A percentile compares a stretch with the other conserved stretches of the same genome.
These are phyloP conservation scores for Acanthosoma haemorrhoidale DNA, from an alignment of 2,888 invertebrate genomes.

Conservation along the genomic window DNA sequence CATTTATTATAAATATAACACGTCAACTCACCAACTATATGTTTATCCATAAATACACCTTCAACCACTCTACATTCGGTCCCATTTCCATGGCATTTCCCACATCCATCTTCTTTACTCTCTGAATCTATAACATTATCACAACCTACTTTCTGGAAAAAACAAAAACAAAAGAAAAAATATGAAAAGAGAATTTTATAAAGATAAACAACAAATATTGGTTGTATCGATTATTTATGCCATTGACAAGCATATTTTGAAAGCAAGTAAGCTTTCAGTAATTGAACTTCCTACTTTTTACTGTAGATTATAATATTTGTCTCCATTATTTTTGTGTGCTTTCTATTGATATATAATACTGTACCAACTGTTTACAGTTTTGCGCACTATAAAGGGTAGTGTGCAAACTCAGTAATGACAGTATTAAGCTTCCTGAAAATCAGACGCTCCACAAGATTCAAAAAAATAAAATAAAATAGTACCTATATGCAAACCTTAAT, in stretches of 20 bases:
- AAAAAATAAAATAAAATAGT: too few species aligned
- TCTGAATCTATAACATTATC: constrained; percentile 60
- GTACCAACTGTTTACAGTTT: too few species aligned
- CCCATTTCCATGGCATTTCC: constrained; percentile 64
- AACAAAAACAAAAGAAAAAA: not conserved
- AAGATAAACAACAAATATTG: not conserved
- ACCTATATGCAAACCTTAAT: too few species aligned
- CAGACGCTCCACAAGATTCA: too few species aligned
- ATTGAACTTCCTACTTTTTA: not conserved
- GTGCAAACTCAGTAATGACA: too few species aligned
- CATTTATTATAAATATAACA: too few species aligned
- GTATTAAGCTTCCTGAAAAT: too few species aligned
- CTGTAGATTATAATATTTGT: not conserved
- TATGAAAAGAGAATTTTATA: not conserved
- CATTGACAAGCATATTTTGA: too few species aligned
- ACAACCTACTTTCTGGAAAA: constrained; percentile 53
- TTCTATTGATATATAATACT: too few species aligned
- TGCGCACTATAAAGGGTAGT: too few species aligned
- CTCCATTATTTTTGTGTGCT: too few species aligned
- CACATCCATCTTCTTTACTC: constrained; percentile 61
- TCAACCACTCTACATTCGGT: constrained; percentile 57
- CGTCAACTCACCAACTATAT: constrained; percentile 29
- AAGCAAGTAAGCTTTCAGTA: not conserved
- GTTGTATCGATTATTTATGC: constrained; percentile 49
- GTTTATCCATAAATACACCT: constrained; percentile 50